phyloP scores from a whole-genome alignment of 2,113 vertebrate species.

The Anolis sagrei region DNA sequence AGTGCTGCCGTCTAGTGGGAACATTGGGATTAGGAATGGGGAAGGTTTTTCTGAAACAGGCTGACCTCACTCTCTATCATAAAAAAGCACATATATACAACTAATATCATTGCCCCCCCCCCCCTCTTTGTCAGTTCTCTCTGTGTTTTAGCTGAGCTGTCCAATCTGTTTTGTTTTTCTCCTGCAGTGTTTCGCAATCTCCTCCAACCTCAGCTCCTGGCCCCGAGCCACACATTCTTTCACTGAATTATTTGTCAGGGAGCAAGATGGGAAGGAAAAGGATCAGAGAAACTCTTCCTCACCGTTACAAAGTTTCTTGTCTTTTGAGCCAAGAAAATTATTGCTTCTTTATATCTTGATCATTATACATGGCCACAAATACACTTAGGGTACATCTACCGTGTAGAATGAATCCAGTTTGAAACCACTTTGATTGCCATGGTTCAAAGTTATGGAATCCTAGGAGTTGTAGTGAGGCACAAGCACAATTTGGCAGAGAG shows the following conservation, averaged over 20 bases:
- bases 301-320: neutral
- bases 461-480: too few species aligned
- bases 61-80: neutral
- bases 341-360: neutral
- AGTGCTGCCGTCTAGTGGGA: neutral
- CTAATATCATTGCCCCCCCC: neutral
- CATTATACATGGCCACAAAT: neutral
- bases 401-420: too few species aligned
- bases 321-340: neutral
- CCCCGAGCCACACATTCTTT: too few species aligned
- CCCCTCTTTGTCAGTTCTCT: neutral
- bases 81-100: neutral
- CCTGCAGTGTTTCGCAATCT: neutral
- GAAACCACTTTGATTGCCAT: too few species aligned
- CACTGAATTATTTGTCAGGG: too few species aligned
- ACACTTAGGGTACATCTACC: too few species aligned
- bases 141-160: neutral
- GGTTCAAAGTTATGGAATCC: too few species aligned
- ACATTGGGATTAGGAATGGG: neutral
- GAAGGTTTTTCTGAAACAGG: neutral
- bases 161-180: neutral
- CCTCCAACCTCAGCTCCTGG: neutral
- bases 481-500: too few species aligned
- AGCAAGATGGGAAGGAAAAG: too few species aligned
- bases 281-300: neutral